Conservation (phyloP, 1,140 invertebrate species). For the Oryctes rhinoceros region DNA sequence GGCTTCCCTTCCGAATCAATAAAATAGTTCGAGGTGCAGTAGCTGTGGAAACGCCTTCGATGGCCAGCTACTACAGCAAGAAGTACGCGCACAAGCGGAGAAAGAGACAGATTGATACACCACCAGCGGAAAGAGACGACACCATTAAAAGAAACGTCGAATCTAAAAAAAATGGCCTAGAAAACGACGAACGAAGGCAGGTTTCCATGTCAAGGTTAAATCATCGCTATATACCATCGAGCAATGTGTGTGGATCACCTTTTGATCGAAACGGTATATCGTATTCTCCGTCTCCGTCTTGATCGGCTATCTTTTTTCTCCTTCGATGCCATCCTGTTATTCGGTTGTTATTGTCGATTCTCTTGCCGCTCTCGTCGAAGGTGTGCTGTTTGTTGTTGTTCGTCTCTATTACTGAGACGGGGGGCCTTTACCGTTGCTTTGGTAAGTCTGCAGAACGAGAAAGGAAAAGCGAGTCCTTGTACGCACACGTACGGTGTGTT, state of each 20-base stretch:
- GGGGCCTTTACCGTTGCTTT: background rate
- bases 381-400: too few species aligned
- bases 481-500: background rate
- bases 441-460: background rate
- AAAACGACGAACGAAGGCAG: constrained; percentile 4
- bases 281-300: background rate
- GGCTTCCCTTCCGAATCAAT: background rate
- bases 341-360: background rate
- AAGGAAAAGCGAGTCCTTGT: constrained; percentile 17
- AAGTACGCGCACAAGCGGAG: background rate
- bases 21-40: background rate
- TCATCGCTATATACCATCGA: background rate
- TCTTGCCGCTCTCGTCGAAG: background rate
- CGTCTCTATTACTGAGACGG: background rate
- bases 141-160: background rate
- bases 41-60: background rate
- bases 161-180: constrained; percentile 16
- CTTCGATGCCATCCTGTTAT: background rate
- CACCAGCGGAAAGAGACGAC: background rate
- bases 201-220: constrained; percentile 10
- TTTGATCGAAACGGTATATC: constrained; percentile 2
- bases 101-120: background rate
- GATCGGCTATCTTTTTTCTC: background rate
- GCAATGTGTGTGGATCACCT: constrained; percentile 1
- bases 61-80: background rate